Base-by-base conservation (phyloP, 2,888 invertebrate genomes). In the Cylindroiulus punctatus region DNA sequence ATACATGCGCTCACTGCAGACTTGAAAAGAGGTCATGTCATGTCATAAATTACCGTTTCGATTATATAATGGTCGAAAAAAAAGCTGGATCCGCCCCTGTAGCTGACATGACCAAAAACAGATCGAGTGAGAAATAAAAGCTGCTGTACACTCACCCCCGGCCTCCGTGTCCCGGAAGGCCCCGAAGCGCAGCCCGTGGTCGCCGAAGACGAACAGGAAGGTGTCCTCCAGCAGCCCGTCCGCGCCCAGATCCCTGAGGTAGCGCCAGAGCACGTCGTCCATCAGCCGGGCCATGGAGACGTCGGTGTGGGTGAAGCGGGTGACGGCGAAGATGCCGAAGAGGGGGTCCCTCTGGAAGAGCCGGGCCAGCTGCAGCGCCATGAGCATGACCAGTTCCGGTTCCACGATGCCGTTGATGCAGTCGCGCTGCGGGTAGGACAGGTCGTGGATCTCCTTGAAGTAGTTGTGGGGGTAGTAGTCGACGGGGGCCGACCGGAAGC, bases 381-480 rank as follows among this genome's bases (percentile, higher is more conserved):
- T 57, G 8, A 8, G 32, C 17, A 85, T 8, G 5, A 85, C 32
- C 47, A 32, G 4, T 26, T 85, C 85, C 36, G 57, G 14, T n/a
- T 85, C 85, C 65, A n/a, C 0, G 0, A 47, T 44, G 14, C 47
- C 84, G 26, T 84, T 84, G n/a, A 84, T 17, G 26, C 84, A 84
- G 26, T 84, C 84, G 19, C 22, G 19, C 26, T 84, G 84, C 5
- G 3, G 5, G 47, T 22, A 42, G n/a, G 47, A 42, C n/a, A 84
- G 47, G 1, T 3, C 5, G 47, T 47, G 42, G 57, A 65, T 12
- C 57, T 57, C 76, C 17, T 36, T 36, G 30, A 85, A 65, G 89
- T 95, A 94, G 0, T 96, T 95, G 86, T 95, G 92, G 88, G 95
- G 92, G 88, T 96, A 97, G 89, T 96, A 96, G 89, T 97, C 96